These are phyloP conservation scores for Meda fulgida DNA, from an alignment of 2,797 vertebrate genomes.

Conservation along the genomic window DNA sequence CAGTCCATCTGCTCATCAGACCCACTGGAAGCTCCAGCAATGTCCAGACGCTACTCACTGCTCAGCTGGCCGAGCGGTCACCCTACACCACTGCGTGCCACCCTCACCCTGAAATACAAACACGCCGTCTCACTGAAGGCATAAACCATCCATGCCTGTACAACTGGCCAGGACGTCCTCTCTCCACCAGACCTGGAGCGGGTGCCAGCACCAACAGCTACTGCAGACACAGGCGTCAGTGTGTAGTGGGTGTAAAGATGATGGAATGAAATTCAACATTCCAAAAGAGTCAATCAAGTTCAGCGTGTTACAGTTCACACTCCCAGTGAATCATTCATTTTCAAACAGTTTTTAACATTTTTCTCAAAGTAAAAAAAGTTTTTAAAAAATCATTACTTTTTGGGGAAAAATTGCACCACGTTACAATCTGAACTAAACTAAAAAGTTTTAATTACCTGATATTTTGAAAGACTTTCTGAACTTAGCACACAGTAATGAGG, in stretches of 20 bases:
- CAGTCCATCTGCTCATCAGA: slow-evolving; percentile 57
- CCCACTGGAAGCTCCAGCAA: slow-evolving; percentile 33
- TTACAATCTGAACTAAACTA: not conserved
- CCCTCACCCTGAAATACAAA: slow-evolving; percentile 56
- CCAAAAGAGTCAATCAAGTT: slow-evolving; percentile 38
- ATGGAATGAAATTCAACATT: slow-evolving; percentile 44
- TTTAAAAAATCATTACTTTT: not conserved
- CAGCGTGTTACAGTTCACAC: not conserved
- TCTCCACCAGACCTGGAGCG: slow-evolving; percentile 17
- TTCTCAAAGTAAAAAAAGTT: not conserved
- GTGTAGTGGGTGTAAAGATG: slow-evolving; percentile 11
- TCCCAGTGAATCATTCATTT: not conserved
- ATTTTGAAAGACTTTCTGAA: not conserved
- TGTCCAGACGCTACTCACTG: slow-evolving; percentile 34
- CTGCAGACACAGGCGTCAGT: slow-evolving; percentile 33
- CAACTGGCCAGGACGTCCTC: slow-evolving; percentile 27
- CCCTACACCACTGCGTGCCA: slow-evolving; percentile 49
- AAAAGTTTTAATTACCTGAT: not conserved
- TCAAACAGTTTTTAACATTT: not conserved
- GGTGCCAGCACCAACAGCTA: slow-evolving; percentile 16
- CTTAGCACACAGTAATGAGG: not conserved
- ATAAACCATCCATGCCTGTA: slow-evolving; percentile 42
- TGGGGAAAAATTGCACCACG: not conserved
- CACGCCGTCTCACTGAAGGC: slow-evolving; percentile 40
- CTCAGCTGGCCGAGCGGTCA: slow-evolving; percentile 13